Conservation (phyloP, 2,797 vertebrate genomes). For the Acanthopagrus latus region DNA sequence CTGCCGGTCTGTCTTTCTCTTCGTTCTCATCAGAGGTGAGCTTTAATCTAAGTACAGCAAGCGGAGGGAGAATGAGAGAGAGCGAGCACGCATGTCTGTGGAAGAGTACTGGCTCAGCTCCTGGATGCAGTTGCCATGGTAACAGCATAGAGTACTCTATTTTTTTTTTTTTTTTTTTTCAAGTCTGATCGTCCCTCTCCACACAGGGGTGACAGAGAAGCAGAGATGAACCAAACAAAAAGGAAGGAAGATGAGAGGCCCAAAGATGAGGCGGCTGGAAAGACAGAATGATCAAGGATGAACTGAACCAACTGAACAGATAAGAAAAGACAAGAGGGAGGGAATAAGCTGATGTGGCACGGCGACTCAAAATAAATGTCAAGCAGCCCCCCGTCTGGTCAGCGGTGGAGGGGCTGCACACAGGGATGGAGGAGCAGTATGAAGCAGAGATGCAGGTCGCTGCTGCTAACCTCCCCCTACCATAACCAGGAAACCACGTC, state of each 20-base stretch:
- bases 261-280: conserved; percentile 38
- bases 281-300: conserved; percentile 49
- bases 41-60: conserved; percentile 75
- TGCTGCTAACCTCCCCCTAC: conserved; percentile 11
- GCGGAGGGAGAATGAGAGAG: conserved; percentile 55
- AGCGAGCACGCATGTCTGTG: conserved; percentile 49
- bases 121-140: conserved; percentile 86
- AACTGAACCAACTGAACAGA: conserved; percentile 40
- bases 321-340: conserved; percentile 55
- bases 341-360: conserved; percentile 48
- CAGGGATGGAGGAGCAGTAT: neutral
- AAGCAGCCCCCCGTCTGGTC: conserved; percentile 40
- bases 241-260: conserved; percentile 52
- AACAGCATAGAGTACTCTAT: conserved; percentile 77
- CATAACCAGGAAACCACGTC: conserved; percentile 32
- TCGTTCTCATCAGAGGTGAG: conserved; percentile 63
- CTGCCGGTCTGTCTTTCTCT: conserved; percentile 48
- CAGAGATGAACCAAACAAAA: conserved; percentile 34
- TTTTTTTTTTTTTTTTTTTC: conserved; percentile 50
- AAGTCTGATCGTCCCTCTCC: conserved; percentile 45
- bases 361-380: conserved; percentile 55
- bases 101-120: conserved; percentile 74
- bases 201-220: conserved; percentile 52
- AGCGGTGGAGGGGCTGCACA: conserved; percentile 15
- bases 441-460: conserved; percentile 8